Percentiles rank a stretch among this genome's conserved stretches.
Conservation (phyloP, 2,113 vertebrate genomes). For the Platichthys stellatus region DNA sequence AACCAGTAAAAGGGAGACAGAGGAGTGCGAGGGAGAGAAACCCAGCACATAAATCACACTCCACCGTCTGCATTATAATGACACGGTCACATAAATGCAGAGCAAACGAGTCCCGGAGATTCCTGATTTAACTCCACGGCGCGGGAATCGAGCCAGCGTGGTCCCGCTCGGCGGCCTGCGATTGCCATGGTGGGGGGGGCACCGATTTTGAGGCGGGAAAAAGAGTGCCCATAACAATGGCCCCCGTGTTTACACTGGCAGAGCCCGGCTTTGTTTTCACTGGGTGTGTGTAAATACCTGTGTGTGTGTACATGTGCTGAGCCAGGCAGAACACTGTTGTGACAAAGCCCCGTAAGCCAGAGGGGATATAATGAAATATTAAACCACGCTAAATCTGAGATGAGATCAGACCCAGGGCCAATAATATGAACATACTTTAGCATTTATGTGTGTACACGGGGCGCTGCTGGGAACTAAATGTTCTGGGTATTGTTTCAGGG, state of each 20-base stretch:
- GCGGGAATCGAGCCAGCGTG: constrained; percentile 27
- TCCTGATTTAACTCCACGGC: constrained; percentile 59
- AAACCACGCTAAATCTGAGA: constrained; percentile 61
- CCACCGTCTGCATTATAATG: constrained; percentile 62
- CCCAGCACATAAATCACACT: constrained; percentile 69
- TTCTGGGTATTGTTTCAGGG: constrained; percentile 27
- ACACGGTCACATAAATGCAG: constrained; percentile 61
- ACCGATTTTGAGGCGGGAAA: constrained; percentile 61
- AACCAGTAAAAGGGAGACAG: constrained; percentile 47
- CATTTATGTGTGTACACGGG: constrained; percentile 18
- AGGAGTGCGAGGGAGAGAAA: constrained; percentile 54
- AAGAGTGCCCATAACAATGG: constrained; percentile 69
- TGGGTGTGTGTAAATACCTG: constrained; percentile 33
- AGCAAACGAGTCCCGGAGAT: constrained; percentile 49
- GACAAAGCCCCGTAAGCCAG: constrained; percentile 65
- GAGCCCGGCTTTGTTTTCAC: constrained; percentile 72
- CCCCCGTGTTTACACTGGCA: constrained; percentile 72
- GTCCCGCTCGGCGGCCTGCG: constrained; percentile 33
- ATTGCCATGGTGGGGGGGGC: constrained; percentile 56
- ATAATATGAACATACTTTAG: constrained; percentile 35
- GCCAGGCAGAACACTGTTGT: constrained; percentile 62
- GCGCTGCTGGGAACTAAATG: constrained; percentile 24
- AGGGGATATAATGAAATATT: constrained; percentile 69
- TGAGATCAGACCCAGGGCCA: constrained; percentile 57
- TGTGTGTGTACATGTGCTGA: constrained; percentile 66